phyloP scores from a whole-genome alignment of 2,888 invertebrate species.

The Eumerus sabulonum region DNA sequence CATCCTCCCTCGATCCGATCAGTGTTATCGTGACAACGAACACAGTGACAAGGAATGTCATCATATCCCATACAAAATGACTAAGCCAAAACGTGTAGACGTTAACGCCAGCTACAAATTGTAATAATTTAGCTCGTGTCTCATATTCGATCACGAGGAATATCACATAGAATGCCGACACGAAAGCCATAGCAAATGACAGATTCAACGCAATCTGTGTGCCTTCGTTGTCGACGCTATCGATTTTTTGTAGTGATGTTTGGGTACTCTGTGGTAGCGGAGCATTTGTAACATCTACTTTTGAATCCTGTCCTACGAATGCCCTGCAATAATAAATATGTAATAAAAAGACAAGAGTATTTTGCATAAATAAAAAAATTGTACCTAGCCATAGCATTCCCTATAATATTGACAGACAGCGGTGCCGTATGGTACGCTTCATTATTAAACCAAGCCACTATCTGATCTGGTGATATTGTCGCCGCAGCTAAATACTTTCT shows the following conservation, averaged over 20 bases:
- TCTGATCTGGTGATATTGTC: conserved; percentile 77
- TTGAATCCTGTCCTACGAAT: conserved; percentile 67
- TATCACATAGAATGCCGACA: conserved; percentile 83
- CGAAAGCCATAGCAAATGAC: conserved; percentile 88
- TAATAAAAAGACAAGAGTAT: too few relatives aligned
- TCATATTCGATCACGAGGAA: conserved; percentile 84
- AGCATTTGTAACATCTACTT: conserved; percentile 81
- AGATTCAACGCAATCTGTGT: conserved; percentile 85
- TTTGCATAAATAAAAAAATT: too few relatives aligned
- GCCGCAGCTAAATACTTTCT: conserved; percentile 82
- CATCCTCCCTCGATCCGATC: conserved; percentile 83
- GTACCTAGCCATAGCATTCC: conserved; percentile 82
- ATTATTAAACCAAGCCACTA: conserved; percentile 88
- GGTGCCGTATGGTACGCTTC: conserved; percentile 88
- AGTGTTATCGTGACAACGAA: conserved; percentile 83
- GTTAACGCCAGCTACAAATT: conserved; percentile 87
- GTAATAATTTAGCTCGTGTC: conserved; percentile 87
- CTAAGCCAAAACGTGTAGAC: conserved; percentile 86
- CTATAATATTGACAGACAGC: conserved; percentile 82
- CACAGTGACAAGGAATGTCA: conserved; percentile 84
- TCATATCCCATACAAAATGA: conserved; percentile 81
- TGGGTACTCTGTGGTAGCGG: conserved; percentile 84
- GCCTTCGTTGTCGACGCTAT: conserved; percentile 77
- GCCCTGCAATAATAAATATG: conserved; percentile 48
- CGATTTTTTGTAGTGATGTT: conserved; percentile 79